Evolutionary conservation across 1,140 invertebrate genomes (phyloP).

Genomic region (Vanessa atalanta): DNA sequence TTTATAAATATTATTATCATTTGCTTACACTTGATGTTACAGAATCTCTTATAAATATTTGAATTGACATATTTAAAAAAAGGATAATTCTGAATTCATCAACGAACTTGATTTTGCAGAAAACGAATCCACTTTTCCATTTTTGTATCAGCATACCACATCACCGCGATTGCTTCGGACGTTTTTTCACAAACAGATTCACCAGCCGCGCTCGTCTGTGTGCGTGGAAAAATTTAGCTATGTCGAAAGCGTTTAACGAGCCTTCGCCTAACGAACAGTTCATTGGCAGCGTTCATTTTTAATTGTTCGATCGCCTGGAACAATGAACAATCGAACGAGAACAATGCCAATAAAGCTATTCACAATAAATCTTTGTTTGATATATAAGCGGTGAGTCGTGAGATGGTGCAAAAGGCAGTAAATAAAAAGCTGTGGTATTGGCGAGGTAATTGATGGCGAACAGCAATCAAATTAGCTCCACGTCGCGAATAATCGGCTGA

Average conservation of each 20-base stretch:
- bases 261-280: slow-evolving; percentile 38
- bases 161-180: slow-evolving; percentile 44
- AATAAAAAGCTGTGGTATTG: slow-evolving; percentile 71
- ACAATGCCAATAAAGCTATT: slow-evolving; percentile 55
- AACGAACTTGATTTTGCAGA: slow-evolving; percentile 73
- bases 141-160: slow-evolving; percentile 46
- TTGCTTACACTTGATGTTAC: too few species aligned
- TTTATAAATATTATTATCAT: too few species aligned
- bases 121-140: slow-evolving; percentile 58
- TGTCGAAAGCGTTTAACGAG: slow-evolving; percentile 33
- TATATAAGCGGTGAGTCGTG: slow-evolving; percentile 47
- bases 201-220: slow-evolving; percentile 2
- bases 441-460: slow-evolving; percentile 71
- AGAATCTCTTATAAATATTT: too few species aligned
- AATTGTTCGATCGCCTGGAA: slow-evolving; percentile 52
- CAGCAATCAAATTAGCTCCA: slow-evolving; percentile 76
- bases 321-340: slow-evolving; percentile 58
- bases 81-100: slow-evolving; percentile 75
- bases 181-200: slow-evolving; percentile 28
- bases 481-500: slow-evolving; percentile 74
- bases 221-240: slow-evolving; percentile 20
- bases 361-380: slow-evolving; percentile 60
- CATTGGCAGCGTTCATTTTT: slow-evolving; percentile 49
- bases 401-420: slow-evolving; percentile 53
- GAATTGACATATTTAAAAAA: slow-evolving; percentile 2